Conservation (phyloP, 2,797 vertebrate genomes). For the Psittacula echo region DNA sequence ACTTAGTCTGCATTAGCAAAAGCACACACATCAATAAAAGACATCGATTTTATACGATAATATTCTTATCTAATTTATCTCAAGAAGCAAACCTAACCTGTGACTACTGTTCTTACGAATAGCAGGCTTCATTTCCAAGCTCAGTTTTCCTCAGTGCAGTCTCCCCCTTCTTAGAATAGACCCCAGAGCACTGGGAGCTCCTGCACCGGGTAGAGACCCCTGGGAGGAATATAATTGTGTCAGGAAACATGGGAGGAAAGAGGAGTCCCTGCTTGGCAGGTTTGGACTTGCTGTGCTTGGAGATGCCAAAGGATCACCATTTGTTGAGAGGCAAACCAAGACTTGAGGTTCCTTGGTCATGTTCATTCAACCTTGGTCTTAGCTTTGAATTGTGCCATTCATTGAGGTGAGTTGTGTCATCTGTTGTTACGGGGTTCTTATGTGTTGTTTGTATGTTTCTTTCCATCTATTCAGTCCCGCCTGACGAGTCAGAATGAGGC, state of each 20-base stretch:
- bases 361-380: fast-evolving
- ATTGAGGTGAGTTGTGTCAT: not conserved
- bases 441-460: not conserved
- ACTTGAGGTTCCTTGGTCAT: fast-evolving
- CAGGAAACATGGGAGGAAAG: not conserved
- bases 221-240: not conserved
- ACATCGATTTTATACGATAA: conserved; percentile 23
- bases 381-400: not conserved
- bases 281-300: not conserved
- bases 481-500: conserved; percentile 95
- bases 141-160: fast-evolving
- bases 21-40: not conserved
- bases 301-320: not conserved
- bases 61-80: conserved; percentile 5
- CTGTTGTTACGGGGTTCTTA: not conserved
- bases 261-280: not conserved
- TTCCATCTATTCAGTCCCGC: conserved; percentile 82
- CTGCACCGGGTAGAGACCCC: not conserved
- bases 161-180: not conserved
- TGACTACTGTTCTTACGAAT: not conserved
- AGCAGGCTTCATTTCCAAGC: not conserved
- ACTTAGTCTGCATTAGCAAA: conserved; percentile 22
- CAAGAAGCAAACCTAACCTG: not conserved
- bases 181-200: not conserved
- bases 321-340: not conserved